Percentiles rank a stretch among this genome's conserved stretches.
Conservation (phyloP, 2,888 invertebrate species). For the Tenthredo notha region DNA sequence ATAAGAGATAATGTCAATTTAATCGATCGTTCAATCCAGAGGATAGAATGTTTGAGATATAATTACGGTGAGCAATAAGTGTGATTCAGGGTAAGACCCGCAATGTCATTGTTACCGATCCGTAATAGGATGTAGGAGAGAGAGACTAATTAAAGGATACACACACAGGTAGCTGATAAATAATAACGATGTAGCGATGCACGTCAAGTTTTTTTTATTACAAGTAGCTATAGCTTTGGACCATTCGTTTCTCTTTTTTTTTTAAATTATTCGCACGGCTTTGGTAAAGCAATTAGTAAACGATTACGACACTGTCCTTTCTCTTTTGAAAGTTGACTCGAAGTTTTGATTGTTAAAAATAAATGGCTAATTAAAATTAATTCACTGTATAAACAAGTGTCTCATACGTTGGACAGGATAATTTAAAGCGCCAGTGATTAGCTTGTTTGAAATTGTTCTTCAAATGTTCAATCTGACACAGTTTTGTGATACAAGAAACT, state of each 20-base stretch:
- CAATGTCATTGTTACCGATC: neutral
- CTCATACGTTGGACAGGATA: neutral
- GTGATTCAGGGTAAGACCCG: neutral
- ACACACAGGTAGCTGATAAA: neutral
- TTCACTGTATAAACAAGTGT: neutral
- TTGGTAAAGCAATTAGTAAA: neutral
- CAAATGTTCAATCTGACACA: neutral
- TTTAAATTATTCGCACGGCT: neutral
- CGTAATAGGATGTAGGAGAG: neutral
- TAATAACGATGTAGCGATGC: neutral
- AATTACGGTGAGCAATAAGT: neutral
- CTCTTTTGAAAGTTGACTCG: neutral
- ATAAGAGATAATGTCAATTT: neutral
- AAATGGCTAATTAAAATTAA: neutral
- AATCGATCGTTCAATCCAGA: neutral
- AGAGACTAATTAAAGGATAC: too few relatives aligned
- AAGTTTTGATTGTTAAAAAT: neutral
- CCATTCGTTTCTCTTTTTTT: neutral
- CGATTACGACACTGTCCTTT: neutral
- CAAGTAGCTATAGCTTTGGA: neutral
- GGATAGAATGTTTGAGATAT: neutral
- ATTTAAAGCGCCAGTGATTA: neutral
- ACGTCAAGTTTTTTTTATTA: neutral
- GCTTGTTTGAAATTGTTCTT: neutral
- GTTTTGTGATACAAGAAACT: neutral